Evolutionary conservation across 2,888 invertebrate species (phyloP), one percentile per base, ranked within the genome.

Genomic region (Pecten maximus): DNA sequence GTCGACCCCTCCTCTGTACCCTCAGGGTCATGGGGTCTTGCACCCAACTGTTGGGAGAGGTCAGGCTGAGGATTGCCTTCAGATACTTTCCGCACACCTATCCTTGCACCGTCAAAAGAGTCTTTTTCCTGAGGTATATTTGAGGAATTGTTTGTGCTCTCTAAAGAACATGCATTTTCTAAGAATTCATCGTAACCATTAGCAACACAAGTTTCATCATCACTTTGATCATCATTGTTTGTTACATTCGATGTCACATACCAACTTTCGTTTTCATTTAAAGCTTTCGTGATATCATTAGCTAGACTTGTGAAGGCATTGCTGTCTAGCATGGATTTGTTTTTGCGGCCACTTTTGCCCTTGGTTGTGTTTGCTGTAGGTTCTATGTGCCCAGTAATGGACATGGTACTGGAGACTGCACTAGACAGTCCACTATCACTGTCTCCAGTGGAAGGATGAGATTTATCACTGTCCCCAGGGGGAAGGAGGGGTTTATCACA

Each of bases 191-290:
- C 94, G 90, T 93, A 95, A 40, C 95, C 95, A 92, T 95, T 95
- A 23, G 94, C 94, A 60, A 95, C 91, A 93, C 93, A 93, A 2
- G 93, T 94, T 87, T 94, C 95, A 93, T 95, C 95, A 93, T 95
- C 95, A 92, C 94, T 94, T 28, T 92, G 91, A 90, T 94, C 94
- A 93, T 95, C 95, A 88, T 94, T 90, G 44, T 60, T 86, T 40
- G 89, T 44, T 19, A 40, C 87, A 44, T 89, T 89, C 44, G 90
- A 50, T 39, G 88, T 88, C 15, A 91, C 93, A 92, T 94, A 88
- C 89, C 93, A 92, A 39, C 89, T 91, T 44, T 94, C 94, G 28
- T 89, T 89, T 88, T 95, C 94, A n/a, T 94, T 94, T 19, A 95
- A 92, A 39, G 95, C 95, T 48, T 94, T 88, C 54, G 94, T 94